These are phyloP conservation scores for Caenorhabditis doughertyi DNA, from an alignment of 2,888 invertebrate species.

Conservation along the genomic window DNA sequence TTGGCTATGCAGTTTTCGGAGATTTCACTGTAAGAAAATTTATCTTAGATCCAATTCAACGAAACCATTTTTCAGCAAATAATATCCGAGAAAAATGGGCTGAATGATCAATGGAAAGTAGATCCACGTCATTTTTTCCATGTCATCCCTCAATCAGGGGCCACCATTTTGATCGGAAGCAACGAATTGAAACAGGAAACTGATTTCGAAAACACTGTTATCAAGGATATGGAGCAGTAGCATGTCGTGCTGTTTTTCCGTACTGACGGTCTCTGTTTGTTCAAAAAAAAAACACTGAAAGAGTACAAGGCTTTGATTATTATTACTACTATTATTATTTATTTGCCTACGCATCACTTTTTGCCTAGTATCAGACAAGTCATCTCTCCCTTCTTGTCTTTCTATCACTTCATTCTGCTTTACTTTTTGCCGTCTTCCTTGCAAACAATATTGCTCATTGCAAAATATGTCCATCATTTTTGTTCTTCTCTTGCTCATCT, in stretches of 20 bases:
- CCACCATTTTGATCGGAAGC: conserved; percentile 1
- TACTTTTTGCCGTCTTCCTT: neutral
- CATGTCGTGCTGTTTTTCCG: neutral
- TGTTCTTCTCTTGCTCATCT: conserved; percentile 33
- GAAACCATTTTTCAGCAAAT: conserved; percentile 7
- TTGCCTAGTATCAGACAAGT: neutral
- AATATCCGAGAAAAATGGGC: neutral
- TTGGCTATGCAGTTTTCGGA: conserved; percentile 41
- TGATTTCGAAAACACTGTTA: neutral
- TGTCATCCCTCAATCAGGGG: conserved; percentile 3
- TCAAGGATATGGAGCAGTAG: neutral
- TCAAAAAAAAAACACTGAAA: conserved; percentile 1
- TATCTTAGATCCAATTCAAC: neutral
- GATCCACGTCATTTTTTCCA: conserved; percentile 28
- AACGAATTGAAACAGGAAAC: neutral
- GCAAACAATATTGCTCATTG: conserved; percentile 8
- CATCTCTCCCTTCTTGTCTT: neutral
- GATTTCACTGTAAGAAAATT: conserved; percentile 16
- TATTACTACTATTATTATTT: conserved; percentile 3
- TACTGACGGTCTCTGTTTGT: neutral
- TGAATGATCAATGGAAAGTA: neutral
- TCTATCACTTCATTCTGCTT: neutral
- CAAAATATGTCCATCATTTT: neutral
- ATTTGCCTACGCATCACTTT: conserved; percentile 12
- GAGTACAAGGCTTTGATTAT: neutral